Evolutionary conservation across 1,140 invertebrate genomes (phyloP).

Genomic region (Branchinecta lynchi): DNA sequence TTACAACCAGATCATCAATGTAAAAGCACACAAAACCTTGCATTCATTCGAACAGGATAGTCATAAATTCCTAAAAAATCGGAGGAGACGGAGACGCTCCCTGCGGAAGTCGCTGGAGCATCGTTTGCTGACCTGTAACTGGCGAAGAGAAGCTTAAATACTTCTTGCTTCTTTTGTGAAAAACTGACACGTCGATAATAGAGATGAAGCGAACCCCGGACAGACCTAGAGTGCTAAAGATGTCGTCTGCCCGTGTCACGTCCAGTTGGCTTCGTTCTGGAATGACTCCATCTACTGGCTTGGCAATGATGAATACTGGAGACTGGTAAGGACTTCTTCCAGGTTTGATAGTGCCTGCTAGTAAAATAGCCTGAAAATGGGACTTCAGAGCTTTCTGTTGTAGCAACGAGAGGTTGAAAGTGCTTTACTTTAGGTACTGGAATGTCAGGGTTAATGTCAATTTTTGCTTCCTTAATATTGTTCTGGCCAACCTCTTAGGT

Average conservation of each 20-base stretch:
- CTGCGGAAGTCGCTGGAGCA: background rate
- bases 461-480: too few relatives aligned
- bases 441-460: too few relatives aligned
- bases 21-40: background rate
- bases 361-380: too few relatives aligned
- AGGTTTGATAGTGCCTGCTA: too few relatives aligned
- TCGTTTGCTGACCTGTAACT: conserved; percentile 9
- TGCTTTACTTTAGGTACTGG: too few relatives aligned
- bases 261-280: too few relatives aligned
- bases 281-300: too few relatives aligned
- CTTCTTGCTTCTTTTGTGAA: background rate
- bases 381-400: too few relatives aligned
- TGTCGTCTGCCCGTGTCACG: background rate
- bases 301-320: too few relatives aligned
- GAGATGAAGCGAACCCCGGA: conserved; percentile 4
- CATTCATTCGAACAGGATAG: conserved; percentile 5
- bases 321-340: too few relatives aligned
- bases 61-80: conserved; percentile 2
- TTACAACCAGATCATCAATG: conserved; percentile 9
- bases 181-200: background rate
- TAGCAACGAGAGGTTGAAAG: too few relatives aligned
- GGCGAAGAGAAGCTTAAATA: background rate
- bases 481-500: too few relatives aligned
- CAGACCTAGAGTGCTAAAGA: conserved; percentile 8
- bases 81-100: background rate